phyloP scores from a whole-genome alignment of 2,888 invertebrate species.

The Harpagoxenus sublaevis region DNA sequence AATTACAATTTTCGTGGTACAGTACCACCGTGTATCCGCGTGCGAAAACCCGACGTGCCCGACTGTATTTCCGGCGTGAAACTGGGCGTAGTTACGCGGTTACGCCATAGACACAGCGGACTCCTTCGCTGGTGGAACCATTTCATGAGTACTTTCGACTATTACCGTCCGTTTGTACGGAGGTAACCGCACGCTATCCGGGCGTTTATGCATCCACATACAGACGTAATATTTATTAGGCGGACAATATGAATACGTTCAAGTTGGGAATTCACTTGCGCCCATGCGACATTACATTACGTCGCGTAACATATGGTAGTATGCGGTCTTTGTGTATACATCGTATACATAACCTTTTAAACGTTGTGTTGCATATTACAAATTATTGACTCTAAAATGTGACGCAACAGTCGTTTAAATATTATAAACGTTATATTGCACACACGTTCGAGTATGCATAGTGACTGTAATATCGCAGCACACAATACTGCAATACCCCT shows the following conservation, averaged over 20 bases:
- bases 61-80: conserved; percentile 37
- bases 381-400: not conserved
- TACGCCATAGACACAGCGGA: conserved; percentile 27
- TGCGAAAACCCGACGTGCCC: not conserved
- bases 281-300: conserved; percentile 13
- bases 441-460: not conserved
- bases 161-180: conserved; percentile 51
- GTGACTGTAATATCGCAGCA: not conserved
- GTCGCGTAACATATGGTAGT: not conserved
- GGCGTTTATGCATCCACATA: conserved; percentile 51
- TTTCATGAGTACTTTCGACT: conserved; percentile 53
- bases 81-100: conserved; percentile 44
- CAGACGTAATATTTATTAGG: conserved; percentile 55
- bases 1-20: conserved; percentile 35
- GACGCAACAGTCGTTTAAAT: not conserved
- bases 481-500: not conserved
- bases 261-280: conserved; percentile 28
- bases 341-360: not conserved
- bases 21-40: conserved; percentile 27
- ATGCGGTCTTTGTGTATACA: not conserved
- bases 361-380: not conserved
- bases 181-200: conserved; percentile 33
- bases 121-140: conserved; percentile 50
- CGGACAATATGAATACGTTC: conserved; percentile 75
- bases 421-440: not conserved